Base-by-base conservation (phyloP, 2,888 invertebrate species). In the Crepidodera aurea region DNA sequence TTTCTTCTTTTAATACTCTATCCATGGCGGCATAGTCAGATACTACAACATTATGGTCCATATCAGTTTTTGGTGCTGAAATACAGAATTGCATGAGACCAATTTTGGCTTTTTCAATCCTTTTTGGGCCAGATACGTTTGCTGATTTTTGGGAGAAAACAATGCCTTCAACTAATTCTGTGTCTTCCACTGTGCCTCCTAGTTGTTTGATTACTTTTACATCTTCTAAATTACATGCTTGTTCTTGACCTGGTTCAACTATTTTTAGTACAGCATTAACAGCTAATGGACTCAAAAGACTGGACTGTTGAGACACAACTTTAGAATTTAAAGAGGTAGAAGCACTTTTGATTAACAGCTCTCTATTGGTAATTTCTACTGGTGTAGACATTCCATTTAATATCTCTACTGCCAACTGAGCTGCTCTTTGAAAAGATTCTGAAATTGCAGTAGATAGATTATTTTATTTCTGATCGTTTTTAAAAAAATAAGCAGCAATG, bases 21-120 rank as follows among this genome's bases (percentile, higher is more conserved):
- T 99, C 99, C 99, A 99, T 99, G 51, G 98, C 98, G n/a, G 98
- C 90, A 81, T 99, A 99, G 81, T 99, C 99, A 0, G 97, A 95
- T 16, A 99, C 96, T 73, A 99, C 88, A 1, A 94, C 91, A 78
- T 91, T 96, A 83, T 96, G 95, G 76, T 96, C 96, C 95, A 97
- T 96, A 90, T 99, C 98, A 58, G 99, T 99, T 84, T 99, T 99
- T 5, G 99, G 99, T 54, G 99, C 95, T 10, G 99, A 99, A 80
- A 99, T 94, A 80, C 99, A 99, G 83, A 99, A 99, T 82, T 99
- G 99, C 70, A 99, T 98, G n/a, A 99, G 88, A 62, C 94, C 99
- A 81, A 99, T 96, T 83, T 97, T 98, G 4, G 98, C 98, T 80
- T 98, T 98, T 81, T 99, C 98, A 62, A 99, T 87, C 71, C 92